Evolutionary conservation across 2,113 vertebrate genomes (phyloP).

Genomic region (Scomber japonicus): DNA sequence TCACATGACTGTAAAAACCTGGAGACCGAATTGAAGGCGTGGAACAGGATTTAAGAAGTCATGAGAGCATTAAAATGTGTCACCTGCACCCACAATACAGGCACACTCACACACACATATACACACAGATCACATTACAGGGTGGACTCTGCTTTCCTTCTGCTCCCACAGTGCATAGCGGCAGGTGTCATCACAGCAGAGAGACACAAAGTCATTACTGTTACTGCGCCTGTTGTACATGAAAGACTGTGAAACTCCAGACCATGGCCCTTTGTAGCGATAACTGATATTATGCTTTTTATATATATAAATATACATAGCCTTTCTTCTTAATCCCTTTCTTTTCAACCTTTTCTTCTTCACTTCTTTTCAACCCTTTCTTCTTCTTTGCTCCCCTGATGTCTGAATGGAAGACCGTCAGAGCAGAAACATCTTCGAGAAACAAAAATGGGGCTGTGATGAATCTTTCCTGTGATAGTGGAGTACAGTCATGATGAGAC

Average conservation of each 20-base stretch:
- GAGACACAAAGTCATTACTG: constrained; percentile 60
- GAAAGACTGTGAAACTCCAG: constrained; percentile 81
- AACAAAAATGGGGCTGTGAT: constrained; percentile 39
- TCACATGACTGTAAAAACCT: constrained; percentile 47
- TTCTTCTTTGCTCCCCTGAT: constrained; percentile 23
- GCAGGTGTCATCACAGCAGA: constrained; percentile 62
- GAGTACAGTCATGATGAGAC: constrained; percentile 40
- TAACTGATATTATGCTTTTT: constrained; percentile 69
- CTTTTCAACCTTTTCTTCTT: constrained; percentile 45
- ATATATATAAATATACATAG: constrained; percentile 63
- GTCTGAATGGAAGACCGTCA: constrained; percentile 39
- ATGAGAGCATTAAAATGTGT: constrained; percentile 44
- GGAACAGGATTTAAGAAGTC: constrained; percentile 58
- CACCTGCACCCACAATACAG: constrained; percentile 44
- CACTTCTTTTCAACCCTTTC: constrained; percentile 32
- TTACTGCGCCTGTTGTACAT: constrained; percentile 63
- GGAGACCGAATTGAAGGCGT: constrained; percentile 38
- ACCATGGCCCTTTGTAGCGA: constrained; percentile 81
- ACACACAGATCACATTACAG: constrained; percentile 44
- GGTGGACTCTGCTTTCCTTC: constrained; percentile 66
- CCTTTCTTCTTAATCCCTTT: constrained; percentile 58
- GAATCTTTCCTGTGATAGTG: constrained; percentile 51
- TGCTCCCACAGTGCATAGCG: constrained; percentile 67
- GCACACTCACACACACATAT: constrained; percentile 3
- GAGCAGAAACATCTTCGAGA: constrained; percentile 25